Evolutionary conservation across 1,140 invertebrate genomes (phyloP), one percentile per base, ranked within the genome.

Genomic region (Ptiloglossa arizonensis): DNA sequence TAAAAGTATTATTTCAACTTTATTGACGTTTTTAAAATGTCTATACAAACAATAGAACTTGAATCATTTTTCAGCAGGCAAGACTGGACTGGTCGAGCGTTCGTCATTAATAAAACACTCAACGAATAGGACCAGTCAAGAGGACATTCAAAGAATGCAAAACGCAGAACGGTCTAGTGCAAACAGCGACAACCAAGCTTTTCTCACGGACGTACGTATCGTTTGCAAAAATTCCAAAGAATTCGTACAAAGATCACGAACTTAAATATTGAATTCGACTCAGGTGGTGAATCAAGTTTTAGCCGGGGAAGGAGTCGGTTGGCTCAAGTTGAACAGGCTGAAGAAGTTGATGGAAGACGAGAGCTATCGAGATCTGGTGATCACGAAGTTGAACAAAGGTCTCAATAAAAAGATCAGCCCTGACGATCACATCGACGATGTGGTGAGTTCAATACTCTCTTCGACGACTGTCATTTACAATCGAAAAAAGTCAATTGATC

Each of bases 281-380:
- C 93, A 99, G 95, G 94, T 99, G 38, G 95, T 98, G 13, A 97
- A 95, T 88, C 96, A 97, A 93, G 97, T 99, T 5, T 89, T 99
- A 60, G 96, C 97, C 59, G 99, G 99, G 13, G 98, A 99, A 93
- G 98, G 99, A 3, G 96, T 99, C 19, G 98, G 98, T 46, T 99
- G 98, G 97, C 93, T 99, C 24, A 99, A 99, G 92, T 91, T 98
- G 8, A 98, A 97, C 88, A 95, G 98, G 46, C 93, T 99, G 24
- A 98, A 98, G 88, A 98, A 99, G 89, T 92, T 99, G 6, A 98
- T 99, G 97, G 99, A 99, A 92, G 98, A 99, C 92, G 99, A 99
- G 93, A 99, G 97, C 69, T 99, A 99, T 93, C 94, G 99, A 41
- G 99, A 98, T 89, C 96, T 99, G 91, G 97, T 99, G 13, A 95